A percentile compares a stretch with the other conserved stretches of the same genome.
These are phyloP conservation scores for Catamblyrhynchus diadema DNA, from an alignment of 2,797 vertebrate species.

Conservation along the genomic window DNA sequence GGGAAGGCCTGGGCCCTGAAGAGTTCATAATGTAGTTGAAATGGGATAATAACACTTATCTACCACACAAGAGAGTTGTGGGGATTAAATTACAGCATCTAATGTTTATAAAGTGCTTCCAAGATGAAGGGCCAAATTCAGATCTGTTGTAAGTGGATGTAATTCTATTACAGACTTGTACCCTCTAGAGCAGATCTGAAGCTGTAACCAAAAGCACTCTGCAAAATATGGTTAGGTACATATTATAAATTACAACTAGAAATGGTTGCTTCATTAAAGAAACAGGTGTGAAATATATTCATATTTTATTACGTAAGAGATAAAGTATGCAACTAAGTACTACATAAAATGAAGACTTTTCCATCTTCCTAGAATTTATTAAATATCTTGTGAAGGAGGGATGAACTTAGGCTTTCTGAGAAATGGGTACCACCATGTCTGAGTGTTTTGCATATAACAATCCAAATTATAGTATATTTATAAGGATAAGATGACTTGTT, in stretches of 20 bases:
- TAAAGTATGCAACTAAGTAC: not conserved
- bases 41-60: constrained; percentile 72
- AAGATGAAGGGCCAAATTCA: constrained; percentile 71
- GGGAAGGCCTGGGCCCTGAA: constrained; percentile 59
- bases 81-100: constrained; percentile 65
- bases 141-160: constrained; percentile 59
- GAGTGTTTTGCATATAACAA: not conserved
- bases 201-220: constrained; percentile 50
- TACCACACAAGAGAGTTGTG: constrained; percentile 59
- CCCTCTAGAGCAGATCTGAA: constrained; percentile 57
- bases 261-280: constrained; percentile 4
- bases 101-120: constrained; percentile 69
- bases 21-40: constrained; percentile 65
- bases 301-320: not conserved
- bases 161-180: constrained; percentile 61
- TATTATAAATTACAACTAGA: not conserved
- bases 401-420: not conserved
- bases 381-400: not conserved
- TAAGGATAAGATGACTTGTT: not conserved
- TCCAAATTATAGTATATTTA: not conserved
- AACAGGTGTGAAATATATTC: not conserved
- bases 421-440: not conserved
- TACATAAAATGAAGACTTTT: not conserved
- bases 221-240: constrained; percentile 46
- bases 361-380: not conserved